Evolutionary conservation across 2,888 invertebrate genomes (phyloP).

Genomic region (Drosophila greeni): DNA sequence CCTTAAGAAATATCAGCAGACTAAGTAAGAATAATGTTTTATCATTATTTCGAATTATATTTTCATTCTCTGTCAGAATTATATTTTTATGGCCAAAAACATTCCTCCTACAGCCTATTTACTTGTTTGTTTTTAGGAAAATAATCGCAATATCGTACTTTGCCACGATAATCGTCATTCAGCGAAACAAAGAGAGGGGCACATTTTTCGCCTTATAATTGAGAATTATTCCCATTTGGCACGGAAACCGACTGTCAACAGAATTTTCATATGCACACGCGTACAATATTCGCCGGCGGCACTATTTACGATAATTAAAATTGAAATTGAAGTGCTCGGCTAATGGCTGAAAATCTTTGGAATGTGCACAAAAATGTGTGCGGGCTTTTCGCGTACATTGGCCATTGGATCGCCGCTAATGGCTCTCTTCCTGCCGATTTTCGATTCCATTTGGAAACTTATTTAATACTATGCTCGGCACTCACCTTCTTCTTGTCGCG

Average conservation of each 20-base stretch:
- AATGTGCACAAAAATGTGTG: slow-evolving; percentile 24
- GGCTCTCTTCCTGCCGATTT: slow-evolving; percentile 15
- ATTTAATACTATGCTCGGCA: background rate
- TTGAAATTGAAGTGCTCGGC: slow-evolving; percentile 33
- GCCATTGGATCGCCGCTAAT: slow-evolving; percentile 1
- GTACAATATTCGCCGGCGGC: slow-evolving; percentile 10
- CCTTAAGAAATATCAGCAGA: background rate
- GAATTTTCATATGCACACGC: slow-evolving; percentile 38
- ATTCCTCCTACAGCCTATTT: background rate
- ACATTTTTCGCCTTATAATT: slow-evolving; percentile 40
- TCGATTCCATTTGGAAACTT: background rate
- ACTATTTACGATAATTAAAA: slow-evolving; percentile 33
- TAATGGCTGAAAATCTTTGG: slow-evolving; percentile 28
- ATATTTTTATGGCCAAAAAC: background rate
- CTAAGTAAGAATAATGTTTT: background rate
- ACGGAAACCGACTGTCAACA: slow-evolving; percentile 59
- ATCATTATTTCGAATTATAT: background rate
- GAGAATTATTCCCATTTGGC: slow-evolving; percentile 54
- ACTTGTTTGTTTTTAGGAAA: background rate
- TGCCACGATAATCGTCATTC: background rate
- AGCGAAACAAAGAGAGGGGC: slow-evolving; percentile 1
- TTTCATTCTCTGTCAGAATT: background rate
- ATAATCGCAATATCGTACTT: background rate
- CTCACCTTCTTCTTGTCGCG: slow-evolving; percentile 99
- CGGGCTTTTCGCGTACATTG: background rate